Evolutionary conservation across 2,888 invertebrate genomes (phyloP), one percentile per base, ranked within the genome.

Genomic region (Marasmarcha lunaedactyla): DNA sequence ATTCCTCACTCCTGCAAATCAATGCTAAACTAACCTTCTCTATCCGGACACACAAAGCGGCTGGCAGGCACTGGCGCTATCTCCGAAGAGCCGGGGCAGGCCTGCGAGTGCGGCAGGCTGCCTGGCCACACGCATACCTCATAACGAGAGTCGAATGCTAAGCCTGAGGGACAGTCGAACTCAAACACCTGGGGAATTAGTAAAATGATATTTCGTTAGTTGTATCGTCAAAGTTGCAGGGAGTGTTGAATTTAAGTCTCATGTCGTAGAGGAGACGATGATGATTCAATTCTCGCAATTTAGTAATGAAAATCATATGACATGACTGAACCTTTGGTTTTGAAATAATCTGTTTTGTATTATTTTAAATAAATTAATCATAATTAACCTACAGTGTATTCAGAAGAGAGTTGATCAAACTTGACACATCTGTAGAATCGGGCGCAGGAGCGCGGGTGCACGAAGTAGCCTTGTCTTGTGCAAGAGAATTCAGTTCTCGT

Each of bases 61-160:
- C 86, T 83, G 39, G 74, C 69, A 0, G 91, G 88, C 0, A 91
- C 90, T 0, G 92, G 91, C 0, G 90, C 90, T 26, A 93, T 91
- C 76, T 93, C 92, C 25, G 90, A 90, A 38, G 89, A 89, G 42
- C 92, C 92, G 11, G 90, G 88, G 57, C 92, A 92, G 1, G 92
- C 88, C 5, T 89, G 87, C 1, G 90, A 88, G 62, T 89, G 77
- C 0, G 90, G 85, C 36, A 90, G 64, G 41, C 90, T 89, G 37
- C 90, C 90, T 0, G 92, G 92, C 92, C 92, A 92, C 3, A 91
- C 91, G 59, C 93, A 93, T 37, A 92, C 91, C 58, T 92, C 91
- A 53, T 89, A 90, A 13, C 87, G 84, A 38, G 88, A 87, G 60
- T 92, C 92, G 63, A 92, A 93, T 0, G 90, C 90, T 40, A 92